Evolutionary conservation across 2,113 vertebrate genomes (phyloP), one percentile per base, ranked within the genome.

Genomic region (Campylomormyrus numenius): DNA sequence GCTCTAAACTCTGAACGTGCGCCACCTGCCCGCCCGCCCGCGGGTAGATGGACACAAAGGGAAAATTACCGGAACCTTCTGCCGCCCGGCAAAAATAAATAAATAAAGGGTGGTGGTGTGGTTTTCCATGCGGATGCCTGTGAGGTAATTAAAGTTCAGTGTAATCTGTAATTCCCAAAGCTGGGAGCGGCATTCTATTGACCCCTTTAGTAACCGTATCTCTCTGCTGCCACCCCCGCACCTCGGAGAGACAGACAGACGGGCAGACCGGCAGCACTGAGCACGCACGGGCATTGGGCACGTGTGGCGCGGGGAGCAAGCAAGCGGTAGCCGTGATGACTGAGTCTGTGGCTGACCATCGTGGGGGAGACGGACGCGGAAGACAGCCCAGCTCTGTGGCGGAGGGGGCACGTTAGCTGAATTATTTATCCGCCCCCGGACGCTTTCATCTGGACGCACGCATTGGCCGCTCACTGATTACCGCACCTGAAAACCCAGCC

Each of bases 251-350:
- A 92, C 93, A 93, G 94, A 95, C 92, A 27, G 83, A n/a, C 83
- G 24, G 83, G 45, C 39, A 85, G 45, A 19, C 77, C 9, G 93
- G 91, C 27, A 70, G 92, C 95, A 95, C 95, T 95, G 94, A 96
- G 94, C 92, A 91, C 91, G 90, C 92, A 90, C 93, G 91, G 92
- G 90, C 90, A 92, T 93, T 92, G 91, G 66, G 74, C 56, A 84
- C 31, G 89, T 84, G 87, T 80, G 90, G 42, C 83, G 10, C 90
- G 90, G 92, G 91, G 90, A n/a, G 90, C 86, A 90, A 90, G 80
- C 27, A 91, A 48, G 53, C 3, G 13, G 74, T 70, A 70, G 13
- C 70, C 5, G 13, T 19, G 35, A 39, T 77, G 31, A 39, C 70
- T 17, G 31, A 35, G 74, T 11, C 10, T 70, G 62, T 3, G 77